Evolutionary conservation across 1,140 invertebrate genomes (phyloP).

Genomic region (Papilio polyxenes): DNA sequence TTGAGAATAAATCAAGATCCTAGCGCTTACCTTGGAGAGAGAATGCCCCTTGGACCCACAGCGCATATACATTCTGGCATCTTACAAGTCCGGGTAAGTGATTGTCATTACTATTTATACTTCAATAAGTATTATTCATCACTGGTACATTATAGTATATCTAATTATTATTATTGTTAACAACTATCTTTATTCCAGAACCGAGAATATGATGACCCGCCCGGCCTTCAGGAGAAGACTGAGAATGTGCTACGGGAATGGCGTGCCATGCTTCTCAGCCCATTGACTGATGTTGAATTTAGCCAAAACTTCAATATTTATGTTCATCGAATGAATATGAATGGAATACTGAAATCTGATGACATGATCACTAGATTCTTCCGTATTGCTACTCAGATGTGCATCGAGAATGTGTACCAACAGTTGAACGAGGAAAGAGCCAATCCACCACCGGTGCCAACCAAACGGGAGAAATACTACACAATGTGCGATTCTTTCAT

Average conservation of each 20-base stretch:
- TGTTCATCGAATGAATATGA: slow-evolving; percentile 97
- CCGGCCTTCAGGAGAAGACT: slow-evolving; percentile 96
- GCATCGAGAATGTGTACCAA: slow-evolving; percentile 96
- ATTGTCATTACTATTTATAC: background rate
- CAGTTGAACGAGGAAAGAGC: slow-evolving; percentile 81
- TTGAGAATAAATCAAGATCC: slow-evolving; percentile 87
- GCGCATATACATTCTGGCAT: slow-evolving; percentile 97
- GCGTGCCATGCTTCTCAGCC: slow-evolving; percentile 93
- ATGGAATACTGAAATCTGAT: slow-evolving; percentile 98
- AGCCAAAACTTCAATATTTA: slow-evolving; percentile 97
- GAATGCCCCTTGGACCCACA: slow-evolving; percentile 87
- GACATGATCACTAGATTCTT: slow-evolving; percentile 99
- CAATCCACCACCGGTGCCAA: slow-evolving; percentile 77
- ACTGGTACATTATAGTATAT: background rate
- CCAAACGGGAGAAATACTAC: slow-evolving; percentile 95
- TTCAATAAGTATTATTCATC: background rate
- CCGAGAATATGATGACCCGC: slow-evolving; percentile 95
- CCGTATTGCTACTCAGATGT: slow-evolving; percentile 97
- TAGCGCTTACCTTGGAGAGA: slow-evolving; percentile 84
- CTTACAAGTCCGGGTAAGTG: slow-evolving; percentile 86
- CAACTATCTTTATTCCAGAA: slow-evolving; percentile 80
- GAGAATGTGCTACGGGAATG: slow-evolving; percentile 97
- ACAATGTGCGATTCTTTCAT: slow-evolving; percentile 98
- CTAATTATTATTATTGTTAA: background rate
- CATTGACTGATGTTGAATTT: slow-evolving; percentile 87